These are phyloP conservation scores for Paraescarpia echinospica DNA, from an alignment of 1,140 invertebrate genomes.

Conservation along the genomic window DNA sequence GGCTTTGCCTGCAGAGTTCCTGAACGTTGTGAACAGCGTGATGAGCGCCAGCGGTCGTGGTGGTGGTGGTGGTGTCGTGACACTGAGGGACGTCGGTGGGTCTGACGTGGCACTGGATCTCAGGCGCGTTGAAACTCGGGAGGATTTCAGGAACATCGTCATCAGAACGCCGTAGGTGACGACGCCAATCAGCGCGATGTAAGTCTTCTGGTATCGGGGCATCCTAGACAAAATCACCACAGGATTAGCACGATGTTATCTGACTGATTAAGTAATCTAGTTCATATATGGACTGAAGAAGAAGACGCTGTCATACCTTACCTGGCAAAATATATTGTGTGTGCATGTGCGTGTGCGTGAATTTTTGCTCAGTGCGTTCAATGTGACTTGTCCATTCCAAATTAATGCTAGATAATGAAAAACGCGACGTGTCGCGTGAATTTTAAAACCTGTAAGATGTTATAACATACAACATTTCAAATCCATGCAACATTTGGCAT, in stretches of 20 bases:
- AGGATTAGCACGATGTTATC: neutral
- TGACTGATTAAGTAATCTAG: neutral
- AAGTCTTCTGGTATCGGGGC: neutral
- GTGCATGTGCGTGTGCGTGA: too few relatives aligned
- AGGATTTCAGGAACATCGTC: neutral
- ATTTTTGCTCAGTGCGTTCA: too few relatives aligned
- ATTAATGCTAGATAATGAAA: too few relatives aligned
- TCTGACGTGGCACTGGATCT: neutral
- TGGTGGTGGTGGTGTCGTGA: neutral
- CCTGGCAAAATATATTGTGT: too few relatives aligned
- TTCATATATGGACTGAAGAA: too few relatives aligned
- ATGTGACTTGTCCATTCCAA: too few relatives aligned
- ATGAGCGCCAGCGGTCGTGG: neutral
- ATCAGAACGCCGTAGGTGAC: neutral
- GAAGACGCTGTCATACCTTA: too few relatives aligned
- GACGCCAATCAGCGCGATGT: neutral
- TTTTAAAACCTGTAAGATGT: too few relatives aligned
- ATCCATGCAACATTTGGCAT: too few relatives aligned
- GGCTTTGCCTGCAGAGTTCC: neutral
- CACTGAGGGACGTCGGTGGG: neutral
- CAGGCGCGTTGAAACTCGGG: neutral
- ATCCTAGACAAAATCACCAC: neutral
- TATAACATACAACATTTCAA: too few relatives aligned
- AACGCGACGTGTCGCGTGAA: too few relatives aligned
- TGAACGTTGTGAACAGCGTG: slow-evolving; percentile 5